Evolutionary conservation across 1,140 invertebrate species (phyloP).

Genomic region (Gryllus bimaculatus): DNA sequence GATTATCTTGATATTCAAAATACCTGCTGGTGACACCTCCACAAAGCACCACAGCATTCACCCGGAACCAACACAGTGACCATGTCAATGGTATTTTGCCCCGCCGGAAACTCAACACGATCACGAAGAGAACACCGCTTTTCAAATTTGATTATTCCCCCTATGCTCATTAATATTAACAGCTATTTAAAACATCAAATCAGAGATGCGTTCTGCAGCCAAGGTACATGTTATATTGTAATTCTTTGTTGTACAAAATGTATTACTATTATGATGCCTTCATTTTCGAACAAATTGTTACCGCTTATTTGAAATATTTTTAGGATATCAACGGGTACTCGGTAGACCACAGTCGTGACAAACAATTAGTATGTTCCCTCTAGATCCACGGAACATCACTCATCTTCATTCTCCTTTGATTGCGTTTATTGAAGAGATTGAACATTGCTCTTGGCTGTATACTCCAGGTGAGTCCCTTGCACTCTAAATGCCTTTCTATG

Average conservation of each 20-base stretch:
- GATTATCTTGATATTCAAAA: slow-evolving; percentile 79
- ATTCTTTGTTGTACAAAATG: no score
- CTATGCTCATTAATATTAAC: slow-evolving; percentile 58
- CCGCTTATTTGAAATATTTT: not conserved
- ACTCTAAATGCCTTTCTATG: slow-evolving; percentile 62
- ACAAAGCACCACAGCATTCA: slow-evolving; percentile 42
- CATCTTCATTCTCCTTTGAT: slow-evolving; percentile 64
- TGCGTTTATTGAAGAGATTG: slow-evolving; percentile 67
- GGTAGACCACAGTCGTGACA: slow-evolving; percentile 32
- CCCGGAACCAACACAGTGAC: slow-evolving; percentile 49
- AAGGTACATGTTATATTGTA: not conserved
- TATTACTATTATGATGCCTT: no score
- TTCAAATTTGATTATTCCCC: slow-evolving; percentile 75
- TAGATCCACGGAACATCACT: slow-evolving; percentile 67
- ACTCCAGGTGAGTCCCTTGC: slow-evolving; percentile 49
- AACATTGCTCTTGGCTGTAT: slow-evolving; percentile 51
- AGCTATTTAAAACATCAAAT: slow-evolving; percentile 44
- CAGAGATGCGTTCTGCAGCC: not conserved
- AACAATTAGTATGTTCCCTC: slow-evolving; percentile 56
- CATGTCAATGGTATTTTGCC: slow-evolving; percentile 56
- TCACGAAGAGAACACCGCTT: slow-evolving; percentile 46
- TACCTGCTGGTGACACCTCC: slow-evolving; percentile 47
- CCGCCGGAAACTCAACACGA: slow-evolving; percentile 33
- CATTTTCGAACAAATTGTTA: not conserved
- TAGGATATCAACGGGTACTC: slow-evolving; percentile 22